These are phyloP conservation scores for Thecophora atra DNA, from an alignment of 2,888 invertebrate species.

Conservation along the genomic window DNA sequence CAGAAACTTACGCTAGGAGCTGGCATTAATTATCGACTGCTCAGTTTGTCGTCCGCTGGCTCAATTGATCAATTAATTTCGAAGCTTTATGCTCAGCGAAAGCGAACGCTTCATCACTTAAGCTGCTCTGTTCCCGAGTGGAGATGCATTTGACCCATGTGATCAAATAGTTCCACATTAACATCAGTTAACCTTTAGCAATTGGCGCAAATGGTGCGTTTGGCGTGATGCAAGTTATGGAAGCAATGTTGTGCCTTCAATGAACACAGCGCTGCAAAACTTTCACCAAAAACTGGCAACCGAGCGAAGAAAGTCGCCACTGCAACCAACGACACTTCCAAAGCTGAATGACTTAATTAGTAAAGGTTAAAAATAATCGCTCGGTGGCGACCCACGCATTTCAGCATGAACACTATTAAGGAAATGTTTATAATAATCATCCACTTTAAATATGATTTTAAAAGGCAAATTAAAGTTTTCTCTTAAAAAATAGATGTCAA, in stretches of 20 bases:
- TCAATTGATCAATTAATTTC: constrained; percentile 25
- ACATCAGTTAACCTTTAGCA: constrained; percentile 63
- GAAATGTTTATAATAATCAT: too few relatives aligned
- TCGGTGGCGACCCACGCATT: too few relatives aligned
- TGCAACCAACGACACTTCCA: too few relatives aligned
- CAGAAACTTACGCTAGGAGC: background rate
- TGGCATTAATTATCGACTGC: constrained; percentile 5
- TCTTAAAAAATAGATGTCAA: background rate
- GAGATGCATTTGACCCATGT: constrained; percentile 23
- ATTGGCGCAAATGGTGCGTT: constrained; percentile 43
- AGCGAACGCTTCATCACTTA: background rate
- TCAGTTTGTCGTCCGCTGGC: background rate
- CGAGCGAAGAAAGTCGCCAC: too few relatives aligned
- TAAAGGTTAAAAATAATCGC: too few relatives aligned
- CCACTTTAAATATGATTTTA: background rate
- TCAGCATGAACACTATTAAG: too few relatives aligned
- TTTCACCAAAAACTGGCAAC: background rate
- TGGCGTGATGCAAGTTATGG: too few relatives aligned
- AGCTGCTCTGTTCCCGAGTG: background rate
- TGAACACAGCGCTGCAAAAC: background rate
- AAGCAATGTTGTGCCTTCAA: too few relatives aligned
- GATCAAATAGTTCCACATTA: constrained; percentile 59
- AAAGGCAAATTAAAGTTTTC: background rate
- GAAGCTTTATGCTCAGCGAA: constrained; percentile 12
- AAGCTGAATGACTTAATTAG: too few relatives aligned